Evolutionary conservation across 2,113 vertebrate genomes (phyloP), one percentile per base, ranked within the genome.

Genomic region (Aegithalos caudatus): DNA sequence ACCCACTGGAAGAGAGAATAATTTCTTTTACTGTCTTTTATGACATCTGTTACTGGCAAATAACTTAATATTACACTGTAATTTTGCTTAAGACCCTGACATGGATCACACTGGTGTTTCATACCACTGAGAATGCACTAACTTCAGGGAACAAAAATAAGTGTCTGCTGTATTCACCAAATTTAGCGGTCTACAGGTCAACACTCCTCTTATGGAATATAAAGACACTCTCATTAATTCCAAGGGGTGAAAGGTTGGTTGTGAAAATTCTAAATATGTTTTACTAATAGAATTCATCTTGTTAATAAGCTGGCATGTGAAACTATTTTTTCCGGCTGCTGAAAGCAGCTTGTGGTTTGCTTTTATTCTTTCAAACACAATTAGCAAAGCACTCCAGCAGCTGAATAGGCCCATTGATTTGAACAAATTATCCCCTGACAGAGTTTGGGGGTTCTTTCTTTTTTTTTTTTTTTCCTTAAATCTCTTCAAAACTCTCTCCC

Each of bases 361-460:
- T 97, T 97, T 98, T 97, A 97, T 97, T 97, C 97, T 97, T 94
- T 95, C 5, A 8, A 97, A 97, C 86, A 98, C 97, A 98, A 98
- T 98, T 98, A 97, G 97, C 95, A 96, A 97, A 97, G 97, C 94
- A 92, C 97, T 98, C 88, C 74, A 92, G 86, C 37, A 61, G 61
- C 89, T 98, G 97, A 99, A 98, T 96, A 94, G 95, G 92, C 81
- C 95, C 96, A 98, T 98, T 98, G 97, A 98, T 92, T 95, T 95
- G 95, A 90, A 98, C 98, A 98, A 98, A 98, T 98, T 98, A 97
- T 95, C 95, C 96, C 65, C 66, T 87, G 90, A 92, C 96, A 95
- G 65, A 14, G 28, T 38, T 61, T 37, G 18, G 47, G 33, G 44
- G 9, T 31, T 58, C 38, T 58, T 65, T 19, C 1, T 19, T 38